phyloP scores from a whole-genome alignment of 2,113 vertebrate species.

The Takifugu bimaculatus region DNA sequence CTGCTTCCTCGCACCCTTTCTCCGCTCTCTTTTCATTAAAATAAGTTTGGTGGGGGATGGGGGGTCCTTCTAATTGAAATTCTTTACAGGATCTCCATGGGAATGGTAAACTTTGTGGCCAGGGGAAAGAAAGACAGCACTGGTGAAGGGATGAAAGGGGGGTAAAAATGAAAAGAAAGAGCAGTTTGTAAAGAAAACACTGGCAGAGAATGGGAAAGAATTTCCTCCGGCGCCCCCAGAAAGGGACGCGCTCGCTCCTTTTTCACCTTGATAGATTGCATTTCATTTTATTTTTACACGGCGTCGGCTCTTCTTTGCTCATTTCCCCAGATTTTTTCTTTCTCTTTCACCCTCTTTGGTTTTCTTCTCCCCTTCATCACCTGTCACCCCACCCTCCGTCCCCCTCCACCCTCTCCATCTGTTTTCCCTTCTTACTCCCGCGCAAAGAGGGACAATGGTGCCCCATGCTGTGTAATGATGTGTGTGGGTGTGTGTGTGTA shows the following conservation, averaged over 20 bases:
- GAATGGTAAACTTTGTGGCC: conserved; percentile 73
- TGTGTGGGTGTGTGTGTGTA: conserved; percentile 25
- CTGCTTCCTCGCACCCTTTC: conserved; percentile 29
- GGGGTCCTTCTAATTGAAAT: conserved; percentile 72
- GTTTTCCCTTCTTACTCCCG: conserved; percentile 56
- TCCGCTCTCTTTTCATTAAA: conserved; percentile 46
- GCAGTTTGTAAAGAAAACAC: conserved; percentile 28
- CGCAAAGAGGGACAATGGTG: conserved; percentile 68
- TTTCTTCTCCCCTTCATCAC: conserved; percentile 64
- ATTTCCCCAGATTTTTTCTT: conserved; percentile 6
- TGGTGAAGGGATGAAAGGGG: conserved; percentile 45
- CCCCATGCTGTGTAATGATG: conserved; percentile 70
- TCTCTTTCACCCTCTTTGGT: conserved; percentile 3
- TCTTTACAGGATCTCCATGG: conserved; percentile 75
- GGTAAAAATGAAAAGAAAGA: conserved; percentile 20
- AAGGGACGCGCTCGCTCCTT: conserved; percentile 25
- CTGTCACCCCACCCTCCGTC: conserved; percentile 58
- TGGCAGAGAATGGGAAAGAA: conserved; percentile 40
- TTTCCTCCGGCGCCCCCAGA: conserved; percentile 28
- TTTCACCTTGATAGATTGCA: conserved; percentile 36
- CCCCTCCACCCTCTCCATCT: conserved; percentile 66
- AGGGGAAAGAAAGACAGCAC: conserved; percentile 52
- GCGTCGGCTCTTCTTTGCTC: not conserved
- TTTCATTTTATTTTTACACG: conserved; percentile 50
- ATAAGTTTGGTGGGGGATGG: conserved; percentile 28